These are phyloP conservation scores for Invenusta paracnida DNA, from an alignment of 2,888 invertebrate species.

Conservation along the genomic window DNA sequence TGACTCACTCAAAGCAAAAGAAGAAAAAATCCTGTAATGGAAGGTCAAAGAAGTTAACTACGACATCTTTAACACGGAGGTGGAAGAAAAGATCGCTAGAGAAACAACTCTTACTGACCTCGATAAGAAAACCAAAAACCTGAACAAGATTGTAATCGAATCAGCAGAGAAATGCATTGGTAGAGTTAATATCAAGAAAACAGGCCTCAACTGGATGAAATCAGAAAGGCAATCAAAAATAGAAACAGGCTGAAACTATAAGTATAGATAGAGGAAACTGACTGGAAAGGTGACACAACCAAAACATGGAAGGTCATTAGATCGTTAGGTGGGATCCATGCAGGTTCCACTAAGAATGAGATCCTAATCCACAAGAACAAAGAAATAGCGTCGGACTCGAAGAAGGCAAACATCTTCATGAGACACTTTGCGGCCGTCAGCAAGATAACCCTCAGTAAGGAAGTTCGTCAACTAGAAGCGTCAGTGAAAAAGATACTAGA, in stretches of 20 bases:
- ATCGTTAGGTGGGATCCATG: no score
- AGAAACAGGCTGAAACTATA: neutral
- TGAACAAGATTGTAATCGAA: neutral
- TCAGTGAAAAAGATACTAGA: no score
- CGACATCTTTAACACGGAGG: neutral
- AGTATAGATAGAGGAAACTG: no score
- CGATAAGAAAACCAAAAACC: neutral
- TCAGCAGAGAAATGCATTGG: neutral
- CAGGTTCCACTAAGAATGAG: neutral
- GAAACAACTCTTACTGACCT: neutral
- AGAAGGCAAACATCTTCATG: neutral
- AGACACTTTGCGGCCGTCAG: neutral
- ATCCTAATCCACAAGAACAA: neutral
- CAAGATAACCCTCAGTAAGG: neutral
- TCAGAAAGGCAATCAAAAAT: neutral
- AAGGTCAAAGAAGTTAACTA: neutral
- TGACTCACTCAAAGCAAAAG: neutral
- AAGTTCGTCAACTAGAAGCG: neutral
- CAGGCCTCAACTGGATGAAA: neutral
- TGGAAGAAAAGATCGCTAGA: no score
- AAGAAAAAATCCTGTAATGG: neutral
- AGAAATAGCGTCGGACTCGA: neutral
- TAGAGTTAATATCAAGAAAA: neutral
- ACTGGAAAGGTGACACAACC: no score
- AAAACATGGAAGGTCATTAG: neutral